phyloP scores from a whole-genome alignment of 2,113 vertebrate species.

The Psilopsiagon aymara region DNA sequence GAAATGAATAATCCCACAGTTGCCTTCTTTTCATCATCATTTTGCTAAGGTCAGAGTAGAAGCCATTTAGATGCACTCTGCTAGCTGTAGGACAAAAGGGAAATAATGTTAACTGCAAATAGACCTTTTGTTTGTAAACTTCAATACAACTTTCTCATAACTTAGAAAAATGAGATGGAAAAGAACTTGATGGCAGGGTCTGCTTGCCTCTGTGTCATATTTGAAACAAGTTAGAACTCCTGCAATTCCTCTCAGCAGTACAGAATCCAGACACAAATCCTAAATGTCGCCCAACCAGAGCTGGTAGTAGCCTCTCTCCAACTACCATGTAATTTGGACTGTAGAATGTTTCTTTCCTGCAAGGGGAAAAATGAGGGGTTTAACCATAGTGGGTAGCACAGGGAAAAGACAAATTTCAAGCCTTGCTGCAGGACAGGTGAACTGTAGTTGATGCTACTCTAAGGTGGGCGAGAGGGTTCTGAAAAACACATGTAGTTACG shows the following conservation, averaged over 20 bases:
- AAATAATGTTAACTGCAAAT: not conserved
- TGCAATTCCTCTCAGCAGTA: not conserved
- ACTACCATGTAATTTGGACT: not conserved
- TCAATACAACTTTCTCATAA: not conserved
- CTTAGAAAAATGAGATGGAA: not conserved
- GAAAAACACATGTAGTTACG: not conserved
- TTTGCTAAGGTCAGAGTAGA: not conserved
- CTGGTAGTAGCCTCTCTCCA: not conserved
- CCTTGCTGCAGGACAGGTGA: not conserved
- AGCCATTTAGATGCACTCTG: slow-evolving; percentile 36
- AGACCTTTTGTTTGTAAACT: not conserved
- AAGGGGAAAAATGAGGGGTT: not conserved
- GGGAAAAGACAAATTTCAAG: not conserved
- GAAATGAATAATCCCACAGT: slow-evolving; percentile 60
- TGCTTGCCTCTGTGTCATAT: not conserved
- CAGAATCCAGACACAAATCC: not conserved
- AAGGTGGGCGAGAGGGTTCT: accelerated
- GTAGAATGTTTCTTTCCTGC: not conserved
- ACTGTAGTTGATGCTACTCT: not conserved
- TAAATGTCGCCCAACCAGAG: not conserved
- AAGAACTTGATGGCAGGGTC: not conserved
- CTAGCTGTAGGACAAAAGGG: slow-evolving; percentile 17
- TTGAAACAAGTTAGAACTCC: not conserved
- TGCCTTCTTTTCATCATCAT: slow-evolving; percentile 70
- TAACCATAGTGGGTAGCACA: not conserved